These are phyloP conservation scores for Tribolium castaneum DNA, from an alignment of 1,140 invertebrate genomes.

Conservation along the genomic window DNA sequence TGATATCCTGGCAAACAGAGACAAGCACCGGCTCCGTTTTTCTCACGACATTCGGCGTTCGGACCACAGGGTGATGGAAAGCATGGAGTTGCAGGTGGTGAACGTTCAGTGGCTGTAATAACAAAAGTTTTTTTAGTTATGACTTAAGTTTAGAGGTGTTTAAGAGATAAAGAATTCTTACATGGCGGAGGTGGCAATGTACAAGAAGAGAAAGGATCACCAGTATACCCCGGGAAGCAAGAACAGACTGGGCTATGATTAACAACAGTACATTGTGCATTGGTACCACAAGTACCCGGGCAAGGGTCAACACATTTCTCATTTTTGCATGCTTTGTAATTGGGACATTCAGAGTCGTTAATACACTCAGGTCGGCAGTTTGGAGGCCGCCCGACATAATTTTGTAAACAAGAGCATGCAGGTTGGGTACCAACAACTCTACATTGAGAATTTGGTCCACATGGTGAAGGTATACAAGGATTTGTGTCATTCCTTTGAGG, in stretches of 20 bases:
- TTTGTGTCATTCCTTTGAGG: slow-evolving; percentile 62
- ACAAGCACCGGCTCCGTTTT: slow-evolving; percentile 81
- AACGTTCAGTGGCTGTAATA: slow-evolving; percentile 60
- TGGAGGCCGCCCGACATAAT: slow-evolving; percentile 80
- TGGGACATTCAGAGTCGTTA: slow-evolving; percentile 78
- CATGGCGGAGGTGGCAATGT: slow-evolving; percentile 61
- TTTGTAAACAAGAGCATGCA: slow-evolving; percentile 80
- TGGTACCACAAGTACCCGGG: slow-evolving; percentile 78
- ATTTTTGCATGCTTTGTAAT: slow-evolving; percentile 79
- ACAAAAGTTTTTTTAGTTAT: background rate
- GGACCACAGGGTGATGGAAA: slow-evolving; percentile 83
- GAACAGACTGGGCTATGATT: slow-evolving; percentile 81
- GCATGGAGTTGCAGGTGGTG: slow-evolving; percentile 67
- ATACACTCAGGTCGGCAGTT: slow-evolving; percentile 84
- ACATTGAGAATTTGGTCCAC: slow-evolving; percentile 83
- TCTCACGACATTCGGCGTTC: slow-evolving; percentile 81
- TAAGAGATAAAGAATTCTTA: slow-evolving; percentile 56
- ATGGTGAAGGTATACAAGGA: slow-evolving; percentile 81
- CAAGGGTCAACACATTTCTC: slow-evolving; percentile 86
- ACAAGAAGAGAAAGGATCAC: slow-evolving; percentile 79
- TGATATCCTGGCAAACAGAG: slow-evolving; percentile 79
- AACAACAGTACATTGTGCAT: slow-evolving; percentile 79
- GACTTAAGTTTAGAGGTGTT: background rate
- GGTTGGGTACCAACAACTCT: slow-evolving; percentile 75
- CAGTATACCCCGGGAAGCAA: slow-evolving; percentile 77